Evolutionary conservation across 2,113 vertebrate species (phyloP).

Genomic region (Siniperca chuatsi): DNA sequence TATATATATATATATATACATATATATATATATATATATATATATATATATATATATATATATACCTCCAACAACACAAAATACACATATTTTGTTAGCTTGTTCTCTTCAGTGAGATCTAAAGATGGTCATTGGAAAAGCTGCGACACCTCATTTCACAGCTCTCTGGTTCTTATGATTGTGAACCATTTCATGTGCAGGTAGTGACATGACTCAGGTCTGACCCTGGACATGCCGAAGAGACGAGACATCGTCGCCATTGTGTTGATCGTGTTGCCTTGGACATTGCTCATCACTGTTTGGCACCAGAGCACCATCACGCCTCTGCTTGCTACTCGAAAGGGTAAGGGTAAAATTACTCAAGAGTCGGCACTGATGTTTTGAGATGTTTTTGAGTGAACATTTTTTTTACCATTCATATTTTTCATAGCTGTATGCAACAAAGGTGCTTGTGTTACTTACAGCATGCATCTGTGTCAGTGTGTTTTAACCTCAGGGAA

Average conservation of each 20-base stretch:
- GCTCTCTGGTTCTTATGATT: background rate
- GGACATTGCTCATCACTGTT: conserved; percentile 95
- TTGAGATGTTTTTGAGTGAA: background rate
- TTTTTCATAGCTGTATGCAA: background rate
- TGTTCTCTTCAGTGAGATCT: background rate
- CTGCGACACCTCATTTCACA: background rate
- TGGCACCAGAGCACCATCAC: conserved; percentile 92
- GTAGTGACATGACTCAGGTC: conserved; percentile 90
- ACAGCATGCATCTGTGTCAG: background rate
- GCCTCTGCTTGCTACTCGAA: conserved; percentile 87
- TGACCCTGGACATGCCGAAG: conserved; percentile 95
- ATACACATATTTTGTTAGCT: background rate
- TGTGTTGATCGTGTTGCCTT: conserved; percentile 95
- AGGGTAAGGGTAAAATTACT: conserved; percentile 89
- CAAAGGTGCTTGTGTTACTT: background rate
- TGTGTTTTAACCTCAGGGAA: background rate
- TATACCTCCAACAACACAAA: background rate
- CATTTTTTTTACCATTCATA: too few relatives aligned
- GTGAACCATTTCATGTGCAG: conserved; percentile 68
- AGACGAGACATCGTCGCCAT: conserved; percentile 94
- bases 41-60: too few relatives aligned
- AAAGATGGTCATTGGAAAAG: background rate
- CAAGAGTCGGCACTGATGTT: background rate
- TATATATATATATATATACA: too few relatives aligned
- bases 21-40: too few relatives aligned